phyloP scores from a whole-genome alignment of 2,888 invertebrate species.

The Trichogramma dendrolimi region DNA sequence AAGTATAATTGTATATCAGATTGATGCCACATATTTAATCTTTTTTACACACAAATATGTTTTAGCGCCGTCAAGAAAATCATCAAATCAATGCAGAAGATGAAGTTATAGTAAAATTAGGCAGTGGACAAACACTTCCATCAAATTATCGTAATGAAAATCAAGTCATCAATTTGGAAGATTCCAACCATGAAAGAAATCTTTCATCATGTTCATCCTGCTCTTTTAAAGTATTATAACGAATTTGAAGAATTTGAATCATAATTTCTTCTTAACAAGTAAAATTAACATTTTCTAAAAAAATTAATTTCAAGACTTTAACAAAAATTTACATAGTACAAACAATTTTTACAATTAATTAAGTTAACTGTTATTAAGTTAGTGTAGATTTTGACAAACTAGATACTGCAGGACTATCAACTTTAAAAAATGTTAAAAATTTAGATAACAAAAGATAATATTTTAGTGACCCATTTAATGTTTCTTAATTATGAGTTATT shows the following conservation, averaged over 20 bases:
- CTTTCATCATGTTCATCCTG: slow-evolving; percentile 43
- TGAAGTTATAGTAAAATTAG: slow-evolving; percentile 40
- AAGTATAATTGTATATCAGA: slow-evolving; percentile 2
- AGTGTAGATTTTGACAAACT: too few relatives aligned
- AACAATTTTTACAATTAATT: slow-evolving; percentile 26
- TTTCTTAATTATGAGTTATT: too few relatives aligned
- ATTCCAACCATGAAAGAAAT: slow-evolving; percentile 29
- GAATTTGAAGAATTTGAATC: slow-evolving; percentile 5
- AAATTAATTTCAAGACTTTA: slow-evolving; percentile 18
- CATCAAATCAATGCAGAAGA: slow-evolving; percentile 40
- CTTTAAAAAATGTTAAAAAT: too few relatives aligned
- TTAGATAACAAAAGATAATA: too few relatives aligned
- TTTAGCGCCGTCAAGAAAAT: slow-evolving; percentile 70
- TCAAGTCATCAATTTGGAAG: too few relatives aligned
- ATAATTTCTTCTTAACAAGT: slow-evolving; percentile 15
- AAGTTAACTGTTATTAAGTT: slow-evolving; percentile 3
- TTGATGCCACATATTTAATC: background rate
- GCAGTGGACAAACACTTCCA: slow-evolving; percentile 32
- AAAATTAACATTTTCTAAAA: slow-evolving; percentile 19
- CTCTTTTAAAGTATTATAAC: slow-evolving; percentile 37
- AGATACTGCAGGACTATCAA: too few relatives aligned
- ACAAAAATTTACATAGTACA: slow-evolving; percentile 11
- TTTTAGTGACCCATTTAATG: too few relatives aligned
- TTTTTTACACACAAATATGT: slow-evolving; percentile 31
- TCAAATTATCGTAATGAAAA: too few relatives aligned